Evolutionary conservation across 2,888 invertebrate species (phyloP).

Genomic region (Rhagium mordax): DNA sequence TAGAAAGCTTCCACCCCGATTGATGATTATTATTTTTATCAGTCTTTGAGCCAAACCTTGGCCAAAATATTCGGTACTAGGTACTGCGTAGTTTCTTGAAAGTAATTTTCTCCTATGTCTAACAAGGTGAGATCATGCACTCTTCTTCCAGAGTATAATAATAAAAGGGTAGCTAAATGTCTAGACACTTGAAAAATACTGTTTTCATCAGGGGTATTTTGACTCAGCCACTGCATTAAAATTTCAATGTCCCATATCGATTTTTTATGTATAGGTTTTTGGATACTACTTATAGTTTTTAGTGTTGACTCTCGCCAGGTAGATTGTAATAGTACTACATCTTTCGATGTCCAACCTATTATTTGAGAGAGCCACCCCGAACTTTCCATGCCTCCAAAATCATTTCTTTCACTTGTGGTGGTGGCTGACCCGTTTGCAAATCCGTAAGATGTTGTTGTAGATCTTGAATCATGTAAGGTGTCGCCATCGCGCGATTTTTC

Average conservation of each 20-base stretch:
- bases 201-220: background rate
- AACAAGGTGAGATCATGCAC: background rate
- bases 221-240: background rate
- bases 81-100: background rate
- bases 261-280: background rate
- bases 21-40: background rate
- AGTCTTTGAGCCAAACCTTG: background rate
- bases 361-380: background rate
- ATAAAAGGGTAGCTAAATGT: background rate
- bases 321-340: background rate
- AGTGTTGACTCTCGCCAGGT: background rate
- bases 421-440: background rate
- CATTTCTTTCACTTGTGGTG: background rate
- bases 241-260: background rate
- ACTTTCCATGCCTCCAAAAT: background rate
- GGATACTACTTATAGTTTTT: background rate
- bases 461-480: background rate
- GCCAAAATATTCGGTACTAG: background rate
- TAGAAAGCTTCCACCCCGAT: background rate
- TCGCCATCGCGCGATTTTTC: background rate
- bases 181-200: background rate
- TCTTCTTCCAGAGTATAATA: background rate
- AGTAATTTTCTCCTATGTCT: background rate
- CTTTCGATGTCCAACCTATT: background rate
- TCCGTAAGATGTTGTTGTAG: background rate